A percentile compares a stretch with the other conserved stretches of the same genome.
These are phyloP conservation scores for Elgaria multicarinata DNA, from an alignment of 2,113 vertebrate genomes.

Conservation along the genomic window DNA sequence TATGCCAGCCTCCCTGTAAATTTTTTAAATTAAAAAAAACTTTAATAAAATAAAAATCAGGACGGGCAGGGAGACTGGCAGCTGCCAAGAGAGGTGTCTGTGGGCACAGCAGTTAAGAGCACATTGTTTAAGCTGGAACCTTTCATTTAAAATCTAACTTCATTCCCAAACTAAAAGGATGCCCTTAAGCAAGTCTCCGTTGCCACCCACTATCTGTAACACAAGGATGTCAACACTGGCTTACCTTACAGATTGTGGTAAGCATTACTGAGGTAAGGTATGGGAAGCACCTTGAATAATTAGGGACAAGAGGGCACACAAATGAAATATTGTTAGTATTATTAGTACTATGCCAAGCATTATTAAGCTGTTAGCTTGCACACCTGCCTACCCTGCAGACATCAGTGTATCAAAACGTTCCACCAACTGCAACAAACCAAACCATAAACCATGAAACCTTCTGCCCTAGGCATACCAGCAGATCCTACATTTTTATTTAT, in stretches of 20 bases:
- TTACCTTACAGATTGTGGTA: background rate
- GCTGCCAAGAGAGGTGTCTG: too few relatives aligned
- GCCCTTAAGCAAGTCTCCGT: background rate
- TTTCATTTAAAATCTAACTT: background rate
- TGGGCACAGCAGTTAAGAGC: background rate
- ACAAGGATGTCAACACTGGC: background rate
- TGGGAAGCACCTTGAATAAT: background rate
- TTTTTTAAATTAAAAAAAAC: too few relatives aligned
- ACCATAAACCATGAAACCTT: background rate
- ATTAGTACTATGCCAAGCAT: background rate
- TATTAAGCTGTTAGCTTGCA: background rate
- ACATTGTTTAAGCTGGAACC: background rate
- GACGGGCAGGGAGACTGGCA: too few relatives aligned
- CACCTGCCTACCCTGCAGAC: background rate
- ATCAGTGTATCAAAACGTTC: background rate
- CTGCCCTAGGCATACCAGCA: conserved; percentile 14
- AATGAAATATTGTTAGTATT: background rate
- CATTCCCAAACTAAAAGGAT: background rate
- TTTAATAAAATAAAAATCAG: too few relatives aligned
- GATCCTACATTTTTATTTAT: background rate
- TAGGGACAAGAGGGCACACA: background rate
- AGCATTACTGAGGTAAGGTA: background rate
- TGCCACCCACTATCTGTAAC: background rate
- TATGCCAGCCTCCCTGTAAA: too few relatives aligned
- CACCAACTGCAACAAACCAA: background rate